Base-by-base conservation (phyloP, 2,797 vertebrate genomes). In the Triplophysa yarkandensis region DNA sequence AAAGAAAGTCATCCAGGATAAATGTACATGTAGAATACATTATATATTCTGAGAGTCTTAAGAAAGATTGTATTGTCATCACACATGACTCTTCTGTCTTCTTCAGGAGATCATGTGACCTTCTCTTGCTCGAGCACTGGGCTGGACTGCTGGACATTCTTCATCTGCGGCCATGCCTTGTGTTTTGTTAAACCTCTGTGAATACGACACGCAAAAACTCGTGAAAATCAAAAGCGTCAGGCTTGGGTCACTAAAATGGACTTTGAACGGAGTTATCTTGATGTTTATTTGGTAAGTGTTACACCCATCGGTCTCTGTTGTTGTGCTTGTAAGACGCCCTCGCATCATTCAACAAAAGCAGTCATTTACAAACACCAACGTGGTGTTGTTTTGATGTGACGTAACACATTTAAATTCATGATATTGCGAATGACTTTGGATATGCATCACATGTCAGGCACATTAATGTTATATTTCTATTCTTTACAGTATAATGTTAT, bases 141-240 rank as follows among this genome's bases (percentile, higher is more conserved):
- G 61, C 48, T 44, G 25, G 36, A 39, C 36, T 39, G 36, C 36
- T 11, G 36, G 11, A 11, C 23, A 55, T 23, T n/a, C 61, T 16
- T 27, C 36, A 7, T 4, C 25, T 9, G 7, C 41, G 16, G 13
- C 39, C 54, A 90, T 91, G 90, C 17, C 81, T 44, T 80, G 82
- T 76, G 4, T 50, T 3, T 14, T 85, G n/a, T 75, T 86, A 25
- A 74, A 68, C 0, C 7, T 91, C 9, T 90, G 89, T 68, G 85
- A 89, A 73, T 93, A 94, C 4, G 89, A 93, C 46, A 95, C 95
- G 4, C 85, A 71, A 32, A 96, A 93, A 83, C 85, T 93, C 46
- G 82, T 90, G 58, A 85, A 78, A 68, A 89, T 94, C 80, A 86
- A 86, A 80, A 94, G 92, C 64, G 28, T 80, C 67, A 88, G 81